Conservation (phyloP, 2,888 invertebrate genomes). For the Nymphalis c-album region DNA sequence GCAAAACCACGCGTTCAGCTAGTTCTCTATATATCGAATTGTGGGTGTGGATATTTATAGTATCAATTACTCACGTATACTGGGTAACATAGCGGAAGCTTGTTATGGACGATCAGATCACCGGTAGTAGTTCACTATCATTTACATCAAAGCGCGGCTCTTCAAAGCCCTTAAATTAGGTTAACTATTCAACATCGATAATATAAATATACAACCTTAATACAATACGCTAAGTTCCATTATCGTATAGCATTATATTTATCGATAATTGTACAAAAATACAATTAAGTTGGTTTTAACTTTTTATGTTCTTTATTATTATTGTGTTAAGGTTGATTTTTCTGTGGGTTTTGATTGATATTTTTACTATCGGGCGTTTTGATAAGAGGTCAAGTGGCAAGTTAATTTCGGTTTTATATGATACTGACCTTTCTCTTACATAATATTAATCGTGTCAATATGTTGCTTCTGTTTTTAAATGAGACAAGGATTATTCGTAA, state of each 20-base stretch:
- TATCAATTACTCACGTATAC: constrained; percentile 11
- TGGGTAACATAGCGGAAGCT: constrained; percentile 28
- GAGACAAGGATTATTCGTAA: background rate
- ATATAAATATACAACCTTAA: constrained; percentile 15
- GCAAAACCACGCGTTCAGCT: too few species aligned
- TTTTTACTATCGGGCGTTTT: constrained; percentile 27
- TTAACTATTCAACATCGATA: constrained; percentile 27
- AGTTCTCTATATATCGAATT: background rate
- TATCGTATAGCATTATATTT: constrained; percentile 8
- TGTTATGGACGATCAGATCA: constrained; percentile 15
- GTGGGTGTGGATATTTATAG: constrained; percentile 5
- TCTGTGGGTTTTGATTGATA: constrained; percentile 13
- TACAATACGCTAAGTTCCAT: constrained; percentile 16
- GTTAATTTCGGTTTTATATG: constrained; percentile 33
- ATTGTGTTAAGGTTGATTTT: constrained; percentile 19
- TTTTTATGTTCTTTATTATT: background rate
- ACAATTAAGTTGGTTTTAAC: background rate
- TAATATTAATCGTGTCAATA: constrained; percentile 29
- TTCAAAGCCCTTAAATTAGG: constrained; percentile 45
- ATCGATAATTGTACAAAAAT: background rate
- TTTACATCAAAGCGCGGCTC: constrained; percentile 44
- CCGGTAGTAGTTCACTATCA: constrained; percentile 28
- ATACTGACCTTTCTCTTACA: constrained; percentile 34
- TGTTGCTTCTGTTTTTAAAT: constrained; percentile 31
- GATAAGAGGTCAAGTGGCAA: constrained; percentile 36